A percentile compares a stretch with the other conserved stretches of the same genome.
Evolutionary conservation across 2,113 vertebrate species (phyloP).

Genomic region (Zosterops hypoxanthus): DNA sequence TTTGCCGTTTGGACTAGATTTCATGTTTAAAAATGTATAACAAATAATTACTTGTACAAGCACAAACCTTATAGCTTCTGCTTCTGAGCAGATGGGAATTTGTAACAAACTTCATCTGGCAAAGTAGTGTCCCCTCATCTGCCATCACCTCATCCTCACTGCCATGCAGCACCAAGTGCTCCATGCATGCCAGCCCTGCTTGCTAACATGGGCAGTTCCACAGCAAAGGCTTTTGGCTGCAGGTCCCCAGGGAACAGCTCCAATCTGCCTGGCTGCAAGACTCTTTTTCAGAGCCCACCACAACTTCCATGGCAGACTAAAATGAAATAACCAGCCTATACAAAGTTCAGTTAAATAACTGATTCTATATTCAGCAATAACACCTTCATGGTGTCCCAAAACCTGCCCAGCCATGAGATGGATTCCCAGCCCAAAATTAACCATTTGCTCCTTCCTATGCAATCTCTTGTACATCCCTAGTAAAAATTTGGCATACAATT

Average conservation of each 20-base stretch:
- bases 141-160: background rate
- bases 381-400: background rate
- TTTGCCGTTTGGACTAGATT: conserved; percentile 5
- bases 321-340: background rate
- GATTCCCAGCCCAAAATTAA: background rate
- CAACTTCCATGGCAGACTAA: background rate
- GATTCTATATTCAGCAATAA: background rate
- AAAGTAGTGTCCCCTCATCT: conserved; percentile 12
- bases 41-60: conserved; percentile 40
- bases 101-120: conserved; percentile 34
- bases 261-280: background rate
- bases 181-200: background rate
- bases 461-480: background rate
- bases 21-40: conserved; percentile 26
- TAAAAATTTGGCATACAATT: background rate
- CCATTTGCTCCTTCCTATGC: background rate
- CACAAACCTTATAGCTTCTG: conserved; percentile 43
- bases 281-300: background rate
- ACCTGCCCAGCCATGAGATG: background rate
- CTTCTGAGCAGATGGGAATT: conserved; percentile 34
- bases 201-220: background rate
- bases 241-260: background rate
- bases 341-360: background rate
- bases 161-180: background rate
- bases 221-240: background rate